Evolutionary conservation across 2,113 vertebrate species (phyloP), one percentile per base, ranked within the genome.

Genomic region (Dinomys branickii): DNA sequence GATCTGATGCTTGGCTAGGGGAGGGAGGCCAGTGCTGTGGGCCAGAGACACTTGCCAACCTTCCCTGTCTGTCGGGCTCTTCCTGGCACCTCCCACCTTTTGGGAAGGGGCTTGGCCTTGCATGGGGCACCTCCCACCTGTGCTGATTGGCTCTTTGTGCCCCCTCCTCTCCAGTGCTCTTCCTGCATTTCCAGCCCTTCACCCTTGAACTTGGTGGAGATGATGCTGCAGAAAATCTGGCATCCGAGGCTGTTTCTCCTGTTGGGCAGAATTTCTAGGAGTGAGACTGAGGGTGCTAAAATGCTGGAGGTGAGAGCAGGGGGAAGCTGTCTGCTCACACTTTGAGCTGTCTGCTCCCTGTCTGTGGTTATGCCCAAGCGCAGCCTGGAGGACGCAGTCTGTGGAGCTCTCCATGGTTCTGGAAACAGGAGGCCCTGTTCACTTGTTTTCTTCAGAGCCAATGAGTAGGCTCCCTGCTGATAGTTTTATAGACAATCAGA

Each of bases 371-470:
- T 2, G 3, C 44, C 44, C 14, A 3, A 3, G 52, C 12, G 0
- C 7, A 8, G 20, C 41, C 41, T 3, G 0, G 17, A 82, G 50
- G 13, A 5, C 7, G 20, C 26, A 13, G 7, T 28, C 16, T 5
- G 50, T 0, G 4, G 94, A 30, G 84, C 89, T 88, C 81, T 90
- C 88, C 91, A 0, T 82, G 80, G 89, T 94, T 20, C 96, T 94
- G 92, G 24, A 87, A 13, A 35, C 5, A 26, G 44, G 7, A 30
- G 22, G 3, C 63, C n/a, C 7, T 0, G 8, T 41, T 47, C 44
- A 5, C 52, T 38, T 8, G 9, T 10, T 95, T 52, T 67, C 35
- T 59, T 11, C 22, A 41, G 77, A 85, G 33, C 19, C 54, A n/a
- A 5, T 3, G 0, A 50, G 54, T 19, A 1, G 44, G 81, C 24